Base-by-base conservation (phyloP, 2,888 invertebrate genomes). In the Tetranychus piercei region DNA sequence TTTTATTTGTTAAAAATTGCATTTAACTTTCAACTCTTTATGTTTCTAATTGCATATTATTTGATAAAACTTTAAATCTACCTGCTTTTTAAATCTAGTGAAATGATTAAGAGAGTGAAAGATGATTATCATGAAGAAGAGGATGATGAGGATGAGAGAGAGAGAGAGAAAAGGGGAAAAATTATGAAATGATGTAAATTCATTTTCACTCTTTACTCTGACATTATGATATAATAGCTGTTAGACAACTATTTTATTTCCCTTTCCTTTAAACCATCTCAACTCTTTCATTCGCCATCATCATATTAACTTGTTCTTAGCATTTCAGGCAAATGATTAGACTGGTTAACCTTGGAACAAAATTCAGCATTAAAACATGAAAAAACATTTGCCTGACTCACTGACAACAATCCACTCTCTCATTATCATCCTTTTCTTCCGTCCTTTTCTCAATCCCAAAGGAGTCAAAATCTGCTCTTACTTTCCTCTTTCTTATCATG, bases 371-470 rank as follows among this genome's bases (percentile, higher is more conserved):
- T 34, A 55, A 9, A 15, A 55, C 55, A 55, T 55, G 55, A 55
- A 45, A 45, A 45, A 55, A 55, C 55, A 55, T 55, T 45, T 45
- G 45, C 45, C 67, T 1, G 11, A 23, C 69, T 69, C 20, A 6
- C 69, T 69, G 22, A 4, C 1, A 18, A 4, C 1, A 18, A 20
- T 23, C 20, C 69, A 18, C 67, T 67, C 67, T 67, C 67, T 67
- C 67, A 18, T 18, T 66, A 6, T 67, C 67, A 18, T n/a, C n/a
- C 67, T 67, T n/a, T 67, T n/a, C n/a, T n/a, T 67, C 67, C n/a
- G 20, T 69, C 69, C 11, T 22, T 15, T 9, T 67, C n/a, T 67
- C 67, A 55, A 55, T 55, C 55, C 55, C 55, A 15, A 55, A 55
- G 55, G 55, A 55, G 55, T 6, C 11, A 55, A 55, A 55, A 55